Base-by-base conservation (phyloP, 2,888 invertebrate genomes). In the Lapara coniferarum region DNA sequence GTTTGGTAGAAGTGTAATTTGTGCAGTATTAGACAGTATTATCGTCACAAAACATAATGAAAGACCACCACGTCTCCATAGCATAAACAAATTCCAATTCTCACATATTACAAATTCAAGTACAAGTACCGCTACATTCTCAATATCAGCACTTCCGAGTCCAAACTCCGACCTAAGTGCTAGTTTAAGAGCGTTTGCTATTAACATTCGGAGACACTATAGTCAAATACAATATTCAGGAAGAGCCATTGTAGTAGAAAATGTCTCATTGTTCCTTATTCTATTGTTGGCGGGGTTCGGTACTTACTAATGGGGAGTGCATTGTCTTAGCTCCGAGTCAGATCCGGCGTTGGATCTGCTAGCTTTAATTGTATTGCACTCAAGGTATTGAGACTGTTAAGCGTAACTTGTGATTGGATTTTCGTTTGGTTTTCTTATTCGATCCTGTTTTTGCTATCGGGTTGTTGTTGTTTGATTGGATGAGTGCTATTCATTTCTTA, bases 151-250 rank as follows among this genome's bases (percentile, higher is more conserved):
- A 44, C 14, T 52, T 59, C 52, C 46, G 44, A n/a, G 44, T 52
- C 52, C 58, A 58, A 59, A 37, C 53, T 58, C 52, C 25, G 57
- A 19, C 51, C 52, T 53, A 46, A 68, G 68, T 58, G 68, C 59
- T 68, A 63, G 63, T 69, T 69, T 59, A 68, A 70, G 67, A 67
- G 67, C 55, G 37, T 66, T n/a, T 55, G 49, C 68, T 67, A 70
- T 70, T 69, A 70, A 68, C 55, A 83, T 84, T 81, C 76, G 81
- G 79, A 83, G 85, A 85, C 85, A 86, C 85, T 86, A 85, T 88
- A 90, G 88, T 89, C 85, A 89, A 90, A 91, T 89, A 91, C 90
- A 89, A 88, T 89, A 90, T 91, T 90, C 89, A 88, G 89, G 89
- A 88, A 89, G 87, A 89, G 86, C 89, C 82, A 90, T 90, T 91